Evolutionary conservation across 2,888 invertebrate species (phyloP), one percentile per base, ranked within the genome.

Genomic region (Aphidius colemani): DNA sequence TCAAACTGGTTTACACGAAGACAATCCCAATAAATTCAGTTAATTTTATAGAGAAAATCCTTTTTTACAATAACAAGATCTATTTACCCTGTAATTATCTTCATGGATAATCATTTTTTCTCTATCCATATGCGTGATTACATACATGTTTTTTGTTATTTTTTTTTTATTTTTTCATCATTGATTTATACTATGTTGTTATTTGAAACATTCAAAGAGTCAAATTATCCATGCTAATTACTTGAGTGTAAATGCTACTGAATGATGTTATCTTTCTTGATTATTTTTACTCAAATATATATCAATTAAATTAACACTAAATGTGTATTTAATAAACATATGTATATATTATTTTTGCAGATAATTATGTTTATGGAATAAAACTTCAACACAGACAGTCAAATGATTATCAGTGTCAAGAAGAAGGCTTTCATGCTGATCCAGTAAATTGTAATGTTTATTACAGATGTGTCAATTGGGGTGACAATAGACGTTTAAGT

Each of bases 351-450:
- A 41, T 45, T n/a, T 45, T 18, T 50, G 8, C 41, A 30, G 30
- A 30, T 30, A 30, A 30, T 30, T 30, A 30, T 30, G 30, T 30
- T 30, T 30, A 30, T 30, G 30, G 30, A 30, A 30, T 30, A 30
- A 2, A 45, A 48, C 11, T 11, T 43, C 53, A 53, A 39, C n/a
- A 53, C 1, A 45, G 8, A 13, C 59, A 63, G 11, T 7, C 40
- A 5, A 57, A 50, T 64, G 50, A 62, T 44, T 86, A 88, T 69
- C 76, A 83, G 43, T 92, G 92, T 74, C 82, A 82, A 4, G 82
- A 84, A 18, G 91, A 91, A 80, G 94, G 93, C 30, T 91, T 90
- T 69, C 87, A 88, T 77, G 85, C 87, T 1, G 91, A 93, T 78
- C 86, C 88, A n/a, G 77, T 78, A n/a, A 86, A 92, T 75, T 94